Evolutionary conservation across 2,797 vertebrate species (phyloP).

Genomic region (Chelon auratus): DNA sequence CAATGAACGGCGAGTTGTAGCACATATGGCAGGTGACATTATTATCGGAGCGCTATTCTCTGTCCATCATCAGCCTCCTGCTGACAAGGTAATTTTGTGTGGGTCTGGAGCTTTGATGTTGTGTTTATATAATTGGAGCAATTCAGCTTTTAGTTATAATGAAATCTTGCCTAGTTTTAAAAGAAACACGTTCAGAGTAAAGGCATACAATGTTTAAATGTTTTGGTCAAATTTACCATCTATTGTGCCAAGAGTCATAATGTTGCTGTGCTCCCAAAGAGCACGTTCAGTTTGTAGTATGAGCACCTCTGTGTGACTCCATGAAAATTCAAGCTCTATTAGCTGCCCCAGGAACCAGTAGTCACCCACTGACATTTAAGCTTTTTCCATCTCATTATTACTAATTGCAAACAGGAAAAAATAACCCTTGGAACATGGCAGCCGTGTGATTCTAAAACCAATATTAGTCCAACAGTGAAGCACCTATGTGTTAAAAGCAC

Average conservation of each 20-base stretch:
- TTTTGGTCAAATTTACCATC: constrained; percentile 1
- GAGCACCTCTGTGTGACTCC: constrained; percentile 24
- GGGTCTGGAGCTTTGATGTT: constrained; percentile 1
- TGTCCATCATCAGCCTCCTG: constrained; percentile 97
- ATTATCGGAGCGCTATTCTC: constrained; percentile 98
- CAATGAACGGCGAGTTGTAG: constrained; percentile 93
- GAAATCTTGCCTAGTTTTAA: constrained; percentile 8
- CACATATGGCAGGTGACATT: constrained; percentile 95
- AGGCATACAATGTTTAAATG: constrained; percentile 10
- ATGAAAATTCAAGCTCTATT: constrained; percentile 46
- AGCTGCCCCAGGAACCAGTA: constrained; percentile 35
- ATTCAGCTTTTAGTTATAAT: neutral
- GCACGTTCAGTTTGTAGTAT: constrained; percentile 38
- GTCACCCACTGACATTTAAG: constrained; percentile 42
- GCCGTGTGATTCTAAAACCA: constrained; percentile 24
- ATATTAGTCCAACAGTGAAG: constrained; percentile 28
- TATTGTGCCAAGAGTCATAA: constrained; percentile 1
- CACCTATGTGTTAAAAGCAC: constrained; percentile 11
- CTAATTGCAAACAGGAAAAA: constrained; percentile 46
- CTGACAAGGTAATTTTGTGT: constrained; percentile 88
- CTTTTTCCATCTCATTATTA: constrained; percentile 38
- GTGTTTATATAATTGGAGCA: neutral
- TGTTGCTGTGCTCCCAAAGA: constrained; percentile 29
- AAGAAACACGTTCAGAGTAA: neutral
- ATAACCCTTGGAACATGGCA: constrained; percentile 1